Base-by-base conservation (phyloP, 2,888 invertebrate genomes). In the Apodemia zela region DNA sequence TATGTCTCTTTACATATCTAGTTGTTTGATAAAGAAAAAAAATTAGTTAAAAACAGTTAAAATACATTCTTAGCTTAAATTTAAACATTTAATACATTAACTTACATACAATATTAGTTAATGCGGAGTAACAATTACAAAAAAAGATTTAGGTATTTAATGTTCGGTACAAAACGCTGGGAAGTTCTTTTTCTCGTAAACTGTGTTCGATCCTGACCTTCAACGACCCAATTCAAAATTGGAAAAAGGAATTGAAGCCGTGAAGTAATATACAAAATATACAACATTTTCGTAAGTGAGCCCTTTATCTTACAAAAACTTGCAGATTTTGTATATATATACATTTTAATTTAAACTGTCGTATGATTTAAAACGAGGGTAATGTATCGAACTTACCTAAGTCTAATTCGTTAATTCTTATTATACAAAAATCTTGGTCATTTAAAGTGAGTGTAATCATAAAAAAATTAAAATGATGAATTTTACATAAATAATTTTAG, bases 91-190 rank as follows among this genome's bases (percentile, higher is more conserved):
- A 83, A 73, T 82, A 85, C 82, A 84, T 79, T 78, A 77, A 84
- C 78, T 83, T 84, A 82, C 42, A 42, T 42, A 42, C 42, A 42
- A 42, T 69, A 67, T 71, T 68, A 72, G 63, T 66, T 65, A 78
- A 80, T 79, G 81, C 82, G 81, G 87, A 87, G 82, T 86, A 86
- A 85, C 81, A 70, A 73, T 68, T 69, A 74, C 72, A 78, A 77
- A 76, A 42, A 75, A 67, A 65, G 75, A 70, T 68, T 69, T 38
- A 72, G 71, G 72, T 66, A 42, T 54, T 38, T 13, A 62, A 63
- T 66, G 63, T 65, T 68, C 68, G 70, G 69, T 68, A 62, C 58
- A 29, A 35, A 54, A 61, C 61, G 67, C 61, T 65, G 8, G 65
- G 68, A 7, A 57, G 49, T 54, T 54, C 13, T 11, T 18, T 18